Conservation (phyloP, 2,797 vertebrate species). For the Podargus strigoides region DNA sequence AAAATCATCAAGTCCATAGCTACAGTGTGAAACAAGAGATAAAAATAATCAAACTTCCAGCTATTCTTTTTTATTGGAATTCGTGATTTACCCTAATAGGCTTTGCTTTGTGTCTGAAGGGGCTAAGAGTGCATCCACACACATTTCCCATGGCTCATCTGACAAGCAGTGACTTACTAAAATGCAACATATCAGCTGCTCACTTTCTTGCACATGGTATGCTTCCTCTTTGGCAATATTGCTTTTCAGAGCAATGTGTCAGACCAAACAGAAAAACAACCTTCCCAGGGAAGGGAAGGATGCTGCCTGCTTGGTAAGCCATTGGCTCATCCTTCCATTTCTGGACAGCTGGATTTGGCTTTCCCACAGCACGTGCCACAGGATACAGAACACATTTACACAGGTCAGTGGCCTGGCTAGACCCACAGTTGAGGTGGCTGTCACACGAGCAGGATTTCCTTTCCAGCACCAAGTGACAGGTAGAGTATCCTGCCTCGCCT, state of each 20-base stretch:
- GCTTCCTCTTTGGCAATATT: not conserved
- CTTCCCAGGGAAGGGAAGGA: not conserved
- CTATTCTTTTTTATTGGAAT: not conserved
- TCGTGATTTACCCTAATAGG: not conserved
- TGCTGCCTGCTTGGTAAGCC: not conserved
- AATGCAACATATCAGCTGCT: not conserved
- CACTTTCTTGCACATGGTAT: not conserved
- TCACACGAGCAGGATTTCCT: slow-evolving; percentile 7
- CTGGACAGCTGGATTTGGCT: not conserved
- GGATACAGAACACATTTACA: not conserved
- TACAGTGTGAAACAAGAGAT: not conserved
- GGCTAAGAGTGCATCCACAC: not conserved
- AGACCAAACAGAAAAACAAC: not conserved
- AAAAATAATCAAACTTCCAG: not conserved
- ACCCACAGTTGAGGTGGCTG: not conserved
- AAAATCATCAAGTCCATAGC: too few species aligned
- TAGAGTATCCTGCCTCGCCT: not conserved
- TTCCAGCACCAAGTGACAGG: not conserved
- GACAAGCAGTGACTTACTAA: not conserved
- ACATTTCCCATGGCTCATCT: not conserved
- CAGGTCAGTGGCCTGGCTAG: not conserved
- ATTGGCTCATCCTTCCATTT: not conserved
- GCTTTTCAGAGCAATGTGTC: not conserved
- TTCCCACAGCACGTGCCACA: not conserved
- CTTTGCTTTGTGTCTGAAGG: not conserved